phyloP scores from a whole-genome alignment of 2,797 vertebrate genomes.

The Scolopax bukidnonensis region DNA sequence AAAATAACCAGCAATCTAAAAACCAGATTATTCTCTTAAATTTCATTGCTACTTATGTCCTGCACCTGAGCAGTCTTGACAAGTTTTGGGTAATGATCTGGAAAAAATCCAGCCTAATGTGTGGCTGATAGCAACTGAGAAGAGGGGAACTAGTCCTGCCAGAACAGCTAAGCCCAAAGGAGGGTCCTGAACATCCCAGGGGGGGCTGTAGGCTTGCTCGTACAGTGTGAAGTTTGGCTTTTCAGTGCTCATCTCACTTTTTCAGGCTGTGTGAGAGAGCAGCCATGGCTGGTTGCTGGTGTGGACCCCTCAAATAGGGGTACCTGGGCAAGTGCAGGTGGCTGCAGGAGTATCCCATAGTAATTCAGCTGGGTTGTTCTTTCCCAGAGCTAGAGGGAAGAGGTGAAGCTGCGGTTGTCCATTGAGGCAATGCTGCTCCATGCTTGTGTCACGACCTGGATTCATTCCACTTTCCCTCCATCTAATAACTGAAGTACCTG shows the following conservation, averaged over 20 bases:
- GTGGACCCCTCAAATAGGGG: not conserved
- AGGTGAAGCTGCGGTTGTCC: not conserved
- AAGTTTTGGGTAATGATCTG: not conserved
- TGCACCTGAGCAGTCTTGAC: not conserved
- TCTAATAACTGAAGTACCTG: not conserved
- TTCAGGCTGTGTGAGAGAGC: not conserved
- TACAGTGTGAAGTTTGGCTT: not conserved
- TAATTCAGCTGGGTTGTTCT: not conserved
- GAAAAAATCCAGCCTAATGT: not conserved
- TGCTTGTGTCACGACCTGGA: not conserved
- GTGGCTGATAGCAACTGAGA: not conserved
- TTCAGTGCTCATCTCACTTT: not conserved
- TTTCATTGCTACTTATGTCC: not conserved
- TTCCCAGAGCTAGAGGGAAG: not conserved
- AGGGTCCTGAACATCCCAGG: not conserved
- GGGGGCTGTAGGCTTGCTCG: not conserved
- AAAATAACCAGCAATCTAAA: not conserved
- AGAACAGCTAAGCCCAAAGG: not conserved
- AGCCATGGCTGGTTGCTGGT: fast-evolving
- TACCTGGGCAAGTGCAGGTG: not conserved
- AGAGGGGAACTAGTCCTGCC: not conserved
- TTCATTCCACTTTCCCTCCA: not conserved
- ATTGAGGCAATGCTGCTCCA: not conserved
- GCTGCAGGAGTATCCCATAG: not conserved
- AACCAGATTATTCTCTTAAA: not conserved